phyloP scores from a whole-genome alignment of 2,888 invertebrate species.

The Drosophila testacea region DNA sequence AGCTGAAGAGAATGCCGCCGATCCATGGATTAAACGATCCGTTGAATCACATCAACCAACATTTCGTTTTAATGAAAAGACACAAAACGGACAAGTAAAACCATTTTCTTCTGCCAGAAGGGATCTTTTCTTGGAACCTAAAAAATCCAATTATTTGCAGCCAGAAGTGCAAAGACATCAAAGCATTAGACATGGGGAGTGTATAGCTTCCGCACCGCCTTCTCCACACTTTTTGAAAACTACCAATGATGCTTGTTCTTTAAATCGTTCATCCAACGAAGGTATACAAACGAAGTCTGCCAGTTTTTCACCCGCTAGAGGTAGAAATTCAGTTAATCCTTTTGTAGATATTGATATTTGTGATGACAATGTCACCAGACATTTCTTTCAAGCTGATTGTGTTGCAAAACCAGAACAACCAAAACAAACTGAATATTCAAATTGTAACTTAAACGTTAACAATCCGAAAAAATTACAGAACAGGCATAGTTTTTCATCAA shows the following conservation, averaged over 20 bases:
- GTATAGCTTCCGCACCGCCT: conserved; percentile 77
- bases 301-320: conserved; percentile 73
- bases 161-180: conserved; percentile 75
- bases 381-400: conserved; percentile 29
- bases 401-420: conserved; percentile 20
- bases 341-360: conserved; percentile 40
- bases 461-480: conserved; percentile 79
- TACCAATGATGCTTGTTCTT: conserved; percentile 61
- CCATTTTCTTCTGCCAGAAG: conserved; percentile 73
- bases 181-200: conserved; percentile 52
- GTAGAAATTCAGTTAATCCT: conserved; percentile 59
- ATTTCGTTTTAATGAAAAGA: conserved; percentile 24
- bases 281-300: conserved; percentile 62
- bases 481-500: conserved; percentile 84
- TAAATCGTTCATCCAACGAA: conserved; percentile 43
- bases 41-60: conserved; percentile 21
- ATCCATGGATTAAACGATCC: conserved; percentile 83
- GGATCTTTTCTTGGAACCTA: conserved; percentile 51
- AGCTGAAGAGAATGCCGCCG: conserved; percentile 35
- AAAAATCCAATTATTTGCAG: conserved; percentile 49
- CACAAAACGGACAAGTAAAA: conserved; percentile 67
- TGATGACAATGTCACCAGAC: conserved; percentile 26
- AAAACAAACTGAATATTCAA: conserved; percentile 31
- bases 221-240: conserved; percentile 74
- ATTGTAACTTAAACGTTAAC: conserved; percentile 73